A percentile compares a stretch with the other conserved stretches of the same genome.
Conservation (phyloP, 2,797 vertebrate genomes). For the Alauda arvensis region DNA sequence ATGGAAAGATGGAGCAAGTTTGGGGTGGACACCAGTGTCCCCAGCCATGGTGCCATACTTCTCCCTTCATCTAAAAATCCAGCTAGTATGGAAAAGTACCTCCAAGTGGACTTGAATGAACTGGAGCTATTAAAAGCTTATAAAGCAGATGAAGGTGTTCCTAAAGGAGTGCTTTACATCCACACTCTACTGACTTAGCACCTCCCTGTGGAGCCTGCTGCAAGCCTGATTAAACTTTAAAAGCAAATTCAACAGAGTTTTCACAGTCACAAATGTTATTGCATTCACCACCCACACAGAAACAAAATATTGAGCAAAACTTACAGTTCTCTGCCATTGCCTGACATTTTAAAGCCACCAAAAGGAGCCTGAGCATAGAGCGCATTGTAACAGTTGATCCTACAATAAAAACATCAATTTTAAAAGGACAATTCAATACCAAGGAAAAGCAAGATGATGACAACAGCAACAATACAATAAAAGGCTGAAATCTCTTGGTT, state of each 20-base stretch:
- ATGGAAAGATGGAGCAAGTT: not conserved
- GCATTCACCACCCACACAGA: not conserved
- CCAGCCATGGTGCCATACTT: not conserved
- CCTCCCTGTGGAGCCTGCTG: not conserved
- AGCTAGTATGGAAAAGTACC: not conserved
- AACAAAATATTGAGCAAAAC: constrained; percentile 47
- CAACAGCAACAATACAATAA: not conserved
- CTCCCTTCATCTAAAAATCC: not conserved
- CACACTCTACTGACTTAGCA: not conserved
- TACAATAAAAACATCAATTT: constrained; percentile 52
- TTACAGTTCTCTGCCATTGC: constrained; percentile 95
- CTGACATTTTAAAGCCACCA: constrained; percentile 95
- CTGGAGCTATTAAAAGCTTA: not conserved
- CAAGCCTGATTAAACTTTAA: not conserved
- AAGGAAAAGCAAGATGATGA: not conserved
- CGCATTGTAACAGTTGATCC: constrained; percentile 96
- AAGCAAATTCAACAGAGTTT: not conserved
- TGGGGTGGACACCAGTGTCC: not conserved
- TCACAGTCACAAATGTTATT: not conserved
- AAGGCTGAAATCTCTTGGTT: not conserved
- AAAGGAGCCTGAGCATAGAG: constrained; percentile 90
- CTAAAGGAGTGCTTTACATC: not conserved
- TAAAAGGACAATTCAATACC: not conserved
- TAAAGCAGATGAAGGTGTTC: not conserved
- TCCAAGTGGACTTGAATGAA: not conserved